Percentiles rank a stretch among this genome's conserved stretches.
These are phyloP conservation scores for Drosophila kanapiae DNA, from an alignment of 1,140 invertebrate genomes.

Conservation along the genomic window DNA sequence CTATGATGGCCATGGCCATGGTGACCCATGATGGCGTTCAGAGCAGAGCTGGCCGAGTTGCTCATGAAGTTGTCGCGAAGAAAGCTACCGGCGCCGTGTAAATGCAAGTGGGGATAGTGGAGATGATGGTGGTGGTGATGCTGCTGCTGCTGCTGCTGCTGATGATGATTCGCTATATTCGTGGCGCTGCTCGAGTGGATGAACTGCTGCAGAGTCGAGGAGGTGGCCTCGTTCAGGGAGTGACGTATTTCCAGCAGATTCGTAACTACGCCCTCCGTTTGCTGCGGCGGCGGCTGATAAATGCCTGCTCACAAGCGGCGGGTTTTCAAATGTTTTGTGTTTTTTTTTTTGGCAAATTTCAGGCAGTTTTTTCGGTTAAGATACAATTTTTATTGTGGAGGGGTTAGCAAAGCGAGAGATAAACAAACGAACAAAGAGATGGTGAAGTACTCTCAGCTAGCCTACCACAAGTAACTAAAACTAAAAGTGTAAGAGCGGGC, in stretches of 20 bases:
- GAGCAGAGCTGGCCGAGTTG: slow-evolving; percentile 76
- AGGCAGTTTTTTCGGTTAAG: slow-evolving; percentile 19
- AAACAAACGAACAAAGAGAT: slow-evolving; percentile 38
- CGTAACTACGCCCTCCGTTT: slow-evolving; percentile 69
- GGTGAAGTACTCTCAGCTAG: slow-evolving; percentile 41
- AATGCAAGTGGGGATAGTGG: slow-evolving; percentile 78
- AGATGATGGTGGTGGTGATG: slow-evolving; percentile 64
- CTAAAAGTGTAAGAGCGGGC: slow-evolving; percentile 3
- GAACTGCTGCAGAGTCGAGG: slow-evolving; percentile 72
- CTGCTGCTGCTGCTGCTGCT: slow-evolving; percentile 38
- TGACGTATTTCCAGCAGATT: slow-evolving; percentile 80
- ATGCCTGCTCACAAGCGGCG: slow-evolving; percentile 57
- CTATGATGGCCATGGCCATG: slow-evolving; percentile 36
- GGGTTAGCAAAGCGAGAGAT: slow-evolving; percentile 53
- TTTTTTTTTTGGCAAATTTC: slow-evolving; percentile 11
- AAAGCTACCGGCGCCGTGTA: slow-evolving; percentile 79
- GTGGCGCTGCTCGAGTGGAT: slow-evolving; percentile 73
- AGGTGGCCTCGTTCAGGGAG: slow-evolving; percentile 80
- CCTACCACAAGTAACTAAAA: slow-evolving; percentile 33
- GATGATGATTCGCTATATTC: slow-evolving; percentile 49
- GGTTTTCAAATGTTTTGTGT: neutral
- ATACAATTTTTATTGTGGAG: slow-evolving; percentile 26
- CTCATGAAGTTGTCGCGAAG: slow-evolving; percentile 82
- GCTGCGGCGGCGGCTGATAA: slow-evolving; percentile 65
- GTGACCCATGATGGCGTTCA: slow-evolving; percentile 80